These are phyloP conservation scores for Otolemur garnettii DNA, from an alignment of 2,113 vertebrate genomes.

Conservation along the genomic window DNA sequence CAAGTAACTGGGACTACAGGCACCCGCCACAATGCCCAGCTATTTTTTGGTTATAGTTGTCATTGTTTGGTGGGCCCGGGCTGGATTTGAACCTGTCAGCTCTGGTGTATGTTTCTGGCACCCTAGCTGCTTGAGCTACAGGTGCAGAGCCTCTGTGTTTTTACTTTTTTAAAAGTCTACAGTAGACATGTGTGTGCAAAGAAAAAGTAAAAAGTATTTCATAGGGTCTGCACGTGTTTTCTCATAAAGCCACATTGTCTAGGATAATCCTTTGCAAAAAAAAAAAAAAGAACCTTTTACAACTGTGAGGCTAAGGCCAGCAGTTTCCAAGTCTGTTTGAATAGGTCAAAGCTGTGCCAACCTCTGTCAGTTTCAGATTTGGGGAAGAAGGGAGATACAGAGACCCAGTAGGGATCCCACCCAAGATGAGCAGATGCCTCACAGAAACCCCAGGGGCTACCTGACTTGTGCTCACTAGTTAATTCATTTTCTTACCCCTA, in stretches of 20 bases:
- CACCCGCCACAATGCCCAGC: no score
- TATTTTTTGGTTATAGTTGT: no score
- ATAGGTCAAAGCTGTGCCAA: background rate
- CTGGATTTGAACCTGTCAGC: no score
- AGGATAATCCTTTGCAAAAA: background rate
- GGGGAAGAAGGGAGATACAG: background rate
- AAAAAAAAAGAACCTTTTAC: background rate
- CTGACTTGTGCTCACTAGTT: background rate
- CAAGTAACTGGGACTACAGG: no score
- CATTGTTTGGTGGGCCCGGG: no score
- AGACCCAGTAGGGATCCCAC: background rate
- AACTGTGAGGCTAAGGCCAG: background rate
- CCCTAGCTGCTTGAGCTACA: no score
- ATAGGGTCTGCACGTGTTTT: background rate
- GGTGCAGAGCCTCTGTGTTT: no score
- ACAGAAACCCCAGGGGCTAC: background rate
- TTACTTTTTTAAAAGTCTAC: background rate
- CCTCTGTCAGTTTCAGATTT: background rate
- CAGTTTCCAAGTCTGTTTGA: background rate
- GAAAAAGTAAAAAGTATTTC: background rate
- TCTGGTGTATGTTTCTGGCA: no score
- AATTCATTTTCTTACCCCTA: background rate
- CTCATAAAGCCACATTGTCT: slow-evolving; percentile 11
- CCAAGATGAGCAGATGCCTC: background rate
- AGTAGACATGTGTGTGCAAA: background rate